These are phyloP conservation scores for Eupithecia insigniata DNA, from an alignment of 2,888 invertebrate species.

Conservation along the genomic window DNA sequence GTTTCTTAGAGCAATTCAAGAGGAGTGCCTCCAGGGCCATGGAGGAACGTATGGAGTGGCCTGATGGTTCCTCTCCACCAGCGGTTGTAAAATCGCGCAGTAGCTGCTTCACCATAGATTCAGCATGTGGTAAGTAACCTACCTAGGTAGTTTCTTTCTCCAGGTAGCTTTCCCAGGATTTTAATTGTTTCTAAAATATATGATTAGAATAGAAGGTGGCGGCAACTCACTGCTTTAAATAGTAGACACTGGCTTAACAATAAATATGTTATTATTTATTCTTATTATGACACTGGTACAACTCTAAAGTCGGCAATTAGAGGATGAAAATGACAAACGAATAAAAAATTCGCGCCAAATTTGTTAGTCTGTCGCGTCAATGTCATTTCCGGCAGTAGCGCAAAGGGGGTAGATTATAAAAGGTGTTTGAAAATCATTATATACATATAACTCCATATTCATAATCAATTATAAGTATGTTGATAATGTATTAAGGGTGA, in stretches of 20 bases:
- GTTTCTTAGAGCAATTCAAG: slow-evolving; percentile 92
- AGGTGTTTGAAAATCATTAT: not conserved
- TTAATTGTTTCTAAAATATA: not conserved
- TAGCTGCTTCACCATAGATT: slow-evolving; percentile 79
- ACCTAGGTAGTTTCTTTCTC: not conserved
- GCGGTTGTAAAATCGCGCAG: slow-evolving; percentile 79
- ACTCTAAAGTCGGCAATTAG: not conserved
- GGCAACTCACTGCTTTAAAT: not conserved
- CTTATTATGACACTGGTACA: too few relatives aligned
- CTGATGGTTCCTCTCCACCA: slow-evolving; percentile 75
- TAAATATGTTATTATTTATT: too few relatives aligned
- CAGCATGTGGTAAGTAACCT: slow-evolving; percentile 69
- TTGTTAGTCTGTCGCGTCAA: not conserved
- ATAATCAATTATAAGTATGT: too few relatives aligned
- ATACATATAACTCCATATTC: too few relatives aligned
- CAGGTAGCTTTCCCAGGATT: not conserved
- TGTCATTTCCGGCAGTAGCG: not conserved
- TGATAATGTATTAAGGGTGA: too few relatives aligned
- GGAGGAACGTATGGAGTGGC: slow-evolving; percentile 85
- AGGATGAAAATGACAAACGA: not conserved
- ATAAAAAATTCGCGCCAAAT: not conserved
- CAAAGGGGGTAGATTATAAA: not conserved
- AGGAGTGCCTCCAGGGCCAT: slow-evolving; percentile 91
- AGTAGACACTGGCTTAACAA: not conserved
- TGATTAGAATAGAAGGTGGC: not conserved